Evolutionary conservation across 2,888 invertebrate genomes (phyloP).

Genomic region (Melitaea athalia): DNA sequence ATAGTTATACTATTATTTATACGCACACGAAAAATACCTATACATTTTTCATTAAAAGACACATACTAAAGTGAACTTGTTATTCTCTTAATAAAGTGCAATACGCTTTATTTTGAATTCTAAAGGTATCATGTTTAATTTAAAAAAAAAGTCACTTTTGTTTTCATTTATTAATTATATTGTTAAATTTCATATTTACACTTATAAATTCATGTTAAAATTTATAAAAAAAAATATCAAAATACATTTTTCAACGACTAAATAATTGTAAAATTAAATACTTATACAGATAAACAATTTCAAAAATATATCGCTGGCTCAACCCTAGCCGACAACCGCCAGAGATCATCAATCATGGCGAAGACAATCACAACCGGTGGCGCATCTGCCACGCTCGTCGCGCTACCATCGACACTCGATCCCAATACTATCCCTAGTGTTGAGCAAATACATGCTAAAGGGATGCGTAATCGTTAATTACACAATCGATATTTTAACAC

Average conservation of each 20-base stretch:
- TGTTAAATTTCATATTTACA: background rate
- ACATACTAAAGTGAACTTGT: too few species aligned
- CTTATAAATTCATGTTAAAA: background rate
- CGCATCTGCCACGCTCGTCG: slow-evolving; percentile 73
- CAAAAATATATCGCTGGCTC: slow-evolving; percentile 30
- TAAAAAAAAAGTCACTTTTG: too few species aligned
- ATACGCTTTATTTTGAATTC: too few species aligned
- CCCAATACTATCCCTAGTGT: slow-evolving; percentile 35
- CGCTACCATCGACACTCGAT: slow-evolving; percentile 42
- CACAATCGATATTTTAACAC: slow-evolving; percentile 17
- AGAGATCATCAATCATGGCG: slow-evolving; percentile 81
- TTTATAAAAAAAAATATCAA: too few species aligned
- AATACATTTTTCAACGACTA: too few species aligned
- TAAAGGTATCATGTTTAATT: too few species aligned
- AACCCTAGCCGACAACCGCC: slow-evolving; percentile 69
- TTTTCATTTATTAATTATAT: too few species aligned
- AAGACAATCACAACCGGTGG: slow-evolving; percentile 82
- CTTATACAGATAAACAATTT: slow-evolving; percentile 10
- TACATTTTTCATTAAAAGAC: too few species aligned
- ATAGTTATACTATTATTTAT: too few species aligned
- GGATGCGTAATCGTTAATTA: slow-evolving; percentile 30
- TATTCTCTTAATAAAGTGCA: too few species aligned
- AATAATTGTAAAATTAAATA: background rate
- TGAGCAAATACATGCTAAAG: slow-evolving; percentile 34
- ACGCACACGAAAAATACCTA: too few species aligned